Evolutionary conservation across 2,797 vertebrate genomes (phyloP), one percentile per base, ranked within the genome.

Genomic region (Sebastes diaconus): DNA sequence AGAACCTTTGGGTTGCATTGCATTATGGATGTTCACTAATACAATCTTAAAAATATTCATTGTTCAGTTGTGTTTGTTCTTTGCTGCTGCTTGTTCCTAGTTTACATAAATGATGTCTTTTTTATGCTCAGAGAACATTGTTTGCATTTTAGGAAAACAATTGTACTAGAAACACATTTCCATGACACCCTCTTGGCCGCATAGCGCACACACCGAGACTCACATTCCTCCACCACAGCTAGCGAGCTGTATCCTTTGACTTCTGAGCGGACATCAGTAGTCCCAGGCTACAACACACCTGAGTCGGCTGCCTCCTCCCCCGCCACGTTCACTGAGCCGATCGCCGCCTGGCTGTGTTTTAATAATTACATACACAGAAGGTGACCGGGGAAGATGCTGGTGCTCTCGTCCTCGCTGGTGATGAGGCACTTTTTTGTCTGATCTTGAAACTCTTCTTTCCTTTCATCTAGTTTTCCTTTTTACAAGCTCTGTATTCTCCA

Each of bases 301-400:
- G 82, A 72, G 36, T 8, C 16, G 11, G 9, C 80, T 36, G 22
- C 64, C 8, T 36, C 24, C 58, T 68, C n/a, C 27, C 55, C 55
- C 27, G 6, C 34, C 75, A 27, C 68, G 87, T 89, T 81, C 79
- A 81, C 50, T 84, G 0, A 66, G 67, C n/a, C 3, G 32, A 79
- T 70, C 65, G 79, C 80, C 20, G 73, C 67, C 83, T 52, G 82
- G 77, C 64, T 84, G 77, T 52, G 77, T 75, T 69, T 79, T 79
- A 91, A 89, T 93, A 84, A 90, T 85, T 55, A 64, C 68, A 29
- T 3, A 66, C 79, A 78, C 88, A 91, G 87, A 91, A 84, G 79
- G 87, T 59, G 79, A 74, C 42, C 20, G 42, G 68, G 66, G 66
- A 78, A 24, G 73, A 72, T 36, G 66, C 79, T 57, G 86, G 66